Conservation (phyloP, 1,140 invertebrate species). For the Achroia grisella region DNA sequence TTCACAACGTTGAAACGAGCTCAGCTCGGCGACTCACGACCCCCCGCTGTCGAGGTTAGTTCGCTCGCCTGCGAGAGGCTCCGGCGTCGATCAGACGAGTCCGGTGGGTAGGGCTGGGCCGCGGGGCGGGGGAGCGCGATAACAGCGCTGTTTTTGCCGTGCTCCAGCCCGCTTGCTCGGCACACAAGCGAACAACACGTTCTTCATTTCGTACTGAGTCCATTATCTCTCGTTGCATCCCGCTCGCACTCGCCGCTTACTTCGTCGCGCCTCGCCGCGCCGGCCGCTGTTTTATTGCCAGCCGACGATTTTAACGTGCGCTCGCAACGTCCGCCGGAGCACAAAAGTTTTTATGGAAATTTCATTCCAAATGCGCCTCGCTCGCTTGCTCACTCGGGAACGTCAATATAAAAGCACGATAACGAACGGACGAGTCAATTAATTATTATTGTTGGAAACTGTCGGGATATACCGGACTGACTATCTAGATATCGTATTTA, state of each 20-base stretch:
- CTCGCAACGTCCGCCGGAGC: conserved; percentile 70
- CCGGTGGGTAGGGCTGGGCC: conserved; percentile 19
- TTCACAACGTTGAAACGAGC: conserved; percentile 27
- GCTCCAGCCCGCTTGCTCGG: conserved; percentile 50
- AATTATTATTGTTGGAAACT: conserved; percentile 73
- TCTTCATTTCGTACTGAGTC: conserved; percentile 65
- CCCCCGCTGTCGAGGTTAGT: conserved; percentile 60
- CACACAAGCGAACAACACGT: conserved; percentile 51
- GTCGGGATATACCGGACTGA: conserved; percentile 54
- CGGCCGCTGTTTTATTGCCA: conserved; percentile 71
- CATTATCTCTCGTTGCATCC: conserved; percentile 60
- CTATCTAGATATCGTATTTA: conserved; percentile 53
- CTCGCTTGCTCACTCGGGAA: conserved; percentile 64
- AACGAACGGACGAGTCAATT: conserved; percentile 73
- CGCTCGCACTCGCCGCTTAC: conserved; percentile 44
- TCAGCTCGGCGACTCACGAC: conserved; percentile 46
- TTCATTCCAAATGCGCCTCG: conserved; percentile 70
- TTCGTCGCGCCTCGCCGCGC: conserved; percentile 66
- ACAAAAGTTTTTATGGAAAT: conserved; percentile 74
- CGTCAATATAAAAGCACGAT: conserved; percentile 73
- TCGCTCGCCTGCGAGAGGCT: conserved; percentile 49
- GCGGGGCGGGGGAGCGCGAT: conserved; percentile 42
- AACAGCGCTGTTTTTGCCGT: conserved; percentile 67
- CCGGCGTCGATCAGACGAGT: conserved; percentile 53
- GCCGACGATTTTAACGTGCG: conserved; percentile 72